These are phyloP conservation scores for Acronicta aceris DNA, from an alignment of 2,888 invertebrate species.

Conservation along the genomic window DNA sequence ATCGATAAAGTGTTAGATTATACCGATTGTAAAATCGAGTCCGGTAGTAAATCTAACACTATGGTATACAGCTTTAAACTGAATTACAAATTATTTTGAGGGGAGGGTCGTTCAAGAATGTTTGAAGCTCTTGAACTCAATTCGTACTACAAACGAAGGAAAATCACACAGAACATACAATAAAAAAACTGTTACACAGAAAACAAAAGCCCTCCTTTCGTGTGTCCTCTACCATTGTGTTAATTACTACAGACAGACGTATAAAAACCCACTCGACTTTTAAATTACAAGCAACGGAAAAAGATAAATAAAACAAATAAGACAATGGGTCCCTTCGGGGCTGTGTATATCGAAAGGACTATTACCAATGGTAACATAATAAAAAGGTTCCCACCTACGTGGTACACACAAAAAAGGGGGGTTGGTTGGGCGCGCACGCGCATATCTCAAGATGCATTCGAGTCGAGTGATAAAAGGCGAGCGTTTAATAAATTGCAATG, in stretches of 20 bases:
- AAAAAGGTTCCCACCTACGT: constrained; percentile 77
- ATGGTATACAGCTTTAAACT: not conserved
- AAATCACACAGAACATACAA: constrained; percentile 15
- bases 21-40: constrained; percentile 54
- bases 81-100: constrained; percentile 5
- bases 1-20: constrained; percentile 41
- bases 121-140: not conserved
- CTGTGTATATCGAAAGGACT: constrained; percentile 65
- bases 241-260: constrained; percentile 72
- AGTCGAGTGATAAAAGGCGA: constrained; percentile 36
- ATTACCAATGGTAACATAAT: constrained; percentile 74
- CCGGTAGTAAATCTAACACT: constrained; percentile 22
- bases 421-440: constrained; percentile 64
- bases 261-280: constrained; percentile 67
- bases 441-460: constrained; percentile 57
- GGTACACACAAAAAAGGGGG: constrained; percentile 64
- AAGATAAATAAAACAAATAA: constrained; percentile 73
- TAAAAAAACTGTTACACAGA: constrained; percentile 25
- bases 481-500: constrained; percentile 18
- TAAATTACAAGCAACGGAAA: constrained; percentile 74
- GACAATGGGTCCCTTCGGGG: constrained; percentile 64
- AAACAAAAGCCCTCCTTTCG: constrained; percentile 54
- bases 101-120: too few species aligned
- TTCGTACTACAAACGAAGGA: not conserved
- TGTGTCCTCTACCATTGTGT: constrained; percentile 67